Conservation (phyloP, 1,140 invertebrate genomes). For the Drosophila murphyi region DNA sequence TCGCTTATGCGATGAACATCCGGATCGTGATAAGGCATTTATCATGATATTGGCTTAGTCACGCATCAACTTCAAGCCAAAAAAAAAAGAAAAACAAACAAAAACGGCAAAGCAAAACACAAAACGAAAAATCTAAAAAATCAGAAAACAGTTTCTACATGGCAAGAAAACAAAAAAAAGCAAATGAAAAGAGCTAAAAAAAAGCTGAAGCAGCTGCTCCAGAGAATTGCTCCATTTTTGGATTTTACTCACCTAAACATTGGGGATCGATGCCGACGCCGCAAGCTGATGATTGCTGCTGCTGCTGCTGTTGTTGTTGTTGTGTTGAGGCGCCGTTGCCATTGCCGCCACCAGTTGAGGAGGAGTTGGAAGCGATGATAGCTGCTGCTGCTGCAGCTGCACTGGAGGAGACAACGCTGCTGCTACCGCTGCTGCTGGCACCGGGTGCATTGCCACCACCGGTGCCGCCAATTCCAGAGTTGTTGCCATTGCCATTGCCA, state of each 20-base stretch:
- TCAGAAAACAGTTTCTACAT: conserved; percentile 6
- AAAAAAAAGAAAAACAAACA: not conserved
- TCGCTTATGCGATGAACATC: too few relatives aligned
- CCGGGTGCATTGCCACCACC: conserved; percentile 10
- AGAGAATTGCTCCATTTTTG: not conserved
- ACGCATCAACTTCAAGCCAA: not conserved
- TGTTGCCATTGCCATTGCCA: conserved; percentile 9
- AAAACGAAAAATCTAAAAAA: not conserved
- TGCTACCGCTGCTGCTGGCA: conserved; percentile 42
- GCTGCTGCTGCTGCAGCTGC: conserved; percentile 51
- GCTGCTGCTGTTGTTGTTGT: conserved; percentile 45
- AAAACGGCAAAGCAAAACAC: not conserved
- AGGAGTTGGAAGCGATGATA: conserved; percentile 5
- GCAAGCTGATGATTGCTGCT: conserved; percentile 27
- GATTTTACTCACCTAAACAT: conserved; percentile 61
- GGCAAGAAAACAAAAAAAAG: conserved; percentile 1
- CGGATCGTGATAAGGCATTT: not conserved
- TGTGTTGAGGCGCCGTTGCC: conserved; percentile 32
- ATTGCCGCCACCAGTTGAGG: conserved; percentile 22
- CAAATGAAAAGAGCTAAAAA: not conserved
- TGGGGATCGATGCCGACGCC: conserved; percentile 52
- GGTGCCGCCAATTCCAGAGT: conserved; percentile 2
- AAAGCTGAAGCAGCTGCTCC: too few relatives aligned
- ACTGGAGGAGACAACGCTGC: conserved; percentile 59
- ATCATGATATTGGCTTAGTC: not conserved